phyloP scores from a whole-genome alignment of 2,113 vertebrate species.

The Cryptomyrus ogoouensis region DNA sequence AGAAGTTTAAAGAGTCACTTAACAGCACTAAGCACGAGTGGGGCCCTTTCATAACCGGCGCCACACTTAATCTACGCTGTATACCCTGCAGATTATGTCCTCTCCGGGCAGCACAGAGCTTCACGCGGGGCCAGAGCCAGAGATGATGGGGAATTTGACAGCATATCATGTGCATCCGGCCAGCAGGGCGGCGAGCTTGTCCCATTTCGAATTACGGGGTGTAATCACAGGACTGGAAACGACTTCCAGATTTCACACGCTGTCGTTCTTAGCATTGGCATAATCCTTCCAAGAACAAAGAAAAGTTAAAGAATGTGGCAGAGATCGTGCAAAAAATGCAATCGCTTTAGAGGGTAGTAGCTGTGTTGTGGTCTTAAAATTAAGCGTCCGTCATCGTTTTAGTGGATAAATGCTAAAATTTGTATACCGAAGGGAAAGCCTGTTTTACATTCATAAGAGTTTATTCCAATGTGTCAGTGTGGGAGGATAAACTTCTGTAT shows the following conservation, averaged over 20 bases:
- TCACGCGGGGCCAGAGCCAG: not conserved
- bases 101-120: not conserved
- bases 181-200: not conserved
- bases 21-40: not conserved
- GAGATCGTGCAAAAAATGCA: not conserved
- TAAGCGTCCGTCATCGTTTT: not conserved
- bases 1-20: slow-evolving; percentile 1
- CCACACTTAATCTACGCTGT: not conserved
- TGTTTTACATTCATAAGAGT: not conserved
- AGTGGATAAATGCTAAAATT: not conserved
- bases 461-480: not conserved
- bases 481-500: not conserved
- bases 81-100: not conserved
- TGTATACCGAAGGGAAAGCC: not conserved
- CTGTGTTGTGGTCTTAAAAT: not conserved
- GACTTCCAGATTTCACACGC: not conserved
- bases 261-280: not conserved
- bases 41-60: not conserved
- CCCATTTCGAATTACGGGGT: not conserved
- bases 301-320: not conserved
- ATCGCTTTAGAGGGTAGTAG: not conserved
- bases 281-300: not conserved
- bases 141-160: not conserved
- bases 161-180: not conserved
- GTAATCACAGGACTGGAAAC: not conserved